Conservation (phyloP, 2,888 invertebrate genomes). For the Theretra japonica region DNA sequence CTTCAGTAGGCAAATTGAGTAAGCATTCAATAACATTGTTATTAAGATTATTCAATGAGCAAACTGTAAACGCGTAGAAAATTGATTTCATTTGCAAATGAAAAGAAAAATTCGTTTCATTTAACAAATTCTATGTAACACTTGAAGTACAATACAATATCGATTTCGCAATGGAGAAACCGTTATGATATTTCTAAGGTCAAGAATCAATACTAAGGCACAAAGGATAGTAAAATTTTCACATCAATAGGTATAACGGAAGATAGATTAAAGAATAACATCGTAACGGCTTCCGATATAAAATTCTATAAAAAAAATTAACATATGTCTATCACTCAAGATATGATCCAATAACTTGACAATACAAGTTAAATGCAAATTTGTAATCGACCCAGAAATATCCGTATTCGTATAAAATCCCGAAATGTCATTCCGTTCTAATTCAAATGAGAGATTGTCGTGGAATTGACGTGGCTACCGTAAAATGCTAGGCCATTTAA, state of each 20-base stretch:
- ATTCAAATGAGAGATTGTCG: slow-evolving; percentile 70
- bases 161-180: slow-evolving; percentile 55
- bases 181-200: slow-evolving; percentile 70
- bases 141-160: slow-evolving; percentile 47
- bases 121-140: slow-evolving; percentile 41
- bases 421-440: slow-evolving; percentile 60
- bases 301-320: slow-evolving; percentile 67
- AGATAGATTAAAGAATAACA: slow-evolving; percentile 81
- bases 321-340: slow-evolving; percentile 79
- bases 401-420: slow-evolving; percentile 44
- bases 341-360: slow-evolving; percentile 75
- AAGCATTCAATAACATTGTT: background rate
- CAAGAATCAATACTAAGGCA: slow-evolving; percentile 54
- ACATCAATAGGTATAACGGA: slow-evolving; percentile 74
- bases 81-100: slow-evolving; percentile 28
- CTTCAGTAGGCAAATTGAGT: background rate
- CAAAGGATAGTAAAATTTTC: slow-evolving; percentile 60
- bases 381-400: slow-evolving; percentile 67
- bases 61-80: background rate
- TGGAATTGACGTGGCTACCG: slow-evolving; percentile 70
- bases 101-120: slow-evolving; percentile 34
- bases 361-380: slow-evolving; percentile 75
- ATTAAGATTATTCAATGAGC: background rate
- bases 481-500: slow-evolving; percentile 66
- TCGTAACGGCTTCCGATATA: slow-evolving; percentile 62